Evolutionary conservation across 2,113 vertebrate species (phyloP), one percentile per base, ranked within the genome.

Genomic region (Lonchura striata): DNA sequence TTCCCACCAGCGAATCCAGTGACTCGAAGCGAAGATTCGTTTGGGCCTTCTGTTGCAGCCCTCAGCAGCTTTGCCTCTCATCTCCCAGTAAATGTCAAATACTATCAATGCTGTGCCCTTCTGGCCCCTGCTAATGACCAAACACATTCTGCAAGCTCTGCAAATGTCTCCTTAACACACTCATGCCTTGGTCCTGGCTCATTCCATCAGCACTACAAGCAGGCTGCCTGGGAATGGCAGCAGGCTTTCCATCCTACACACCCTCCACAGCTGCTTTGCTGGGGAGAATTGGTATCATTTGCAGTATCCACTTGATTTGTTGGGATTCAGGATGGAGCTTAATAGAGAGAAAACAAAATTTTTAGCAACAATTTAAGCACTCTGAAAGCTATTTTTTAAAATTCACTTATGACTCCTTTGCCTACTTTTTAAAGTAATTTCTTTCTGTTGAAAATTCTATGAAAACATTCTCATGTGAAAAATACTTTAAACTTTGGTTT

Each of bases 61-160:
- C 33, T 87, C 90, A 71, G 65, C 56, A 87, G 57, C 49, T 86
- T 79, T 85, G 65, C 49, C 74, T 54, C 19, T 42, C 1, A 0
- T 37, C 65, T 71, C 65, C 35, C 78, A 82, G 57, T 64, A 87
- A 87, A 92, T 23, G 41, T 49, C 87, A 92, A 76, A 87, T 56
- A 56, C 49, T 30, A 41, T 66, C 52, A 78, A 7, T 23, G 27
- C 27, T 44, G 35, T 35, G 56, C 33, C 60, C 84, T 91, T 81
- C 76, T 59, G 69, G 13, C 42, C 52, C 42, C 69, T 64, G 42
- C 77, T 84, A 89, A 81, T 5, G 3, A 74, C 54, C 69, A 84
- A 54, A 56, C 39, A 44, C 42, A 42, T 87, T 78, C 70, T 82
- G 65, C 84, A 91, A 60, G 49, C 57, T 82, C 87, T 90, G 78